phyloP scores from a whole-genome alignment of 2,797 vertebrate species.

The Galagoides demidoff region DNA sequence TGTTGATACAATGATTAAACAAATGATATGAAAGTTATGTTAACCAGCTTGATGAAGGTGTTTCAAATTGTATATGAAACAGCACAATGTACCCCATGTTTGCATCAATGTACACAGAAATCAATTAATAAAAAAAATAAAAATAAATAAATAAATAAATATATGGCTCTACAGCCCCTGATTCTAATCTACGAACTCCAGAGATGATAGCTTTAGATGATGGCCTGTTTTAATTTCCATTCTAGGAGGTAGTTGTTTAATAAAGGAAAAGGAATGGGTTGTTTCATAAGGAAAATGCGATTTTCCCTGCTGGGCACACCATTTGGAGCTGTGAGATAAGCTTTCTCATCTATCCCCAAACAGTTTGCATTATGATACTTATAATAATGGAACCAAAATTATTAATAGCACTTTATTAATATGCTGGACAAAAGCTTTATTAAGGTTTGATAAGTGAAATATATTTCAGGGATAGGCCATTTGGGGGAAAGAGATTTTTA shows the following conservation, averaged over 20 bases:
- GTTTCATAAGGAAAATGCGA: constrained; percentile 59
- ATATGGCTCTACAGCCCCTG: background rate
- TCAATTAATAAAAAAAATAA: too few species aligned
- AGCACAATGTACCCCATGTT: too few species aligned
- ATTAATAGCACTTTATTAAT: constrained; percentile 72
- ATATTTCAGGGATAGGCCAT: constrained; percentile 51
- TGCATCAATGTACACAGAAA: too few species aligned
- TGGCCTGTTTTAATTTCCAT: constrained; percentile 66
- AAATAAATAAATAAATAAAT: too few species aligned
- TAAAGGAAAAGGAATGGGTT: constrained; percentile 9
- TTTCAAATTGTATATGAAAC: too few species aligned
- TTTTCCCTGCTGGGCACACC: constrained; percentile 37
- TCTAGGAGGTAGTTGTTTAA: constrained; percentile 55
- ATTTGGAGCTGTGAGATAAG: constrained; percentile 7
- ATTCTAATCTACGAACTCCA: constrained; percentile 48
- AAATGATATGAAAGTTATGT: too few species aligned
- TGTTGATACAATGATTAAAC: too few species aligned
- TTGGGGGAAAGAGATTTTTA: background rate
- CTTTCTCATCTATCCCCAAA: constrained; percentile 56
- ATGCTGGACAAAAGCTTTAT: constrained; percentile 41
- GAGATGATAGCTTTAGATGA: constrained; percentile 56
- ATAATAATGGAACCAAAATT: constrained; percentile 62
- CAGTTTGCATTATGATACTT: constrained; percentile 53
- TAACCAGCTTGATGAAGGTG: too few species aligned
- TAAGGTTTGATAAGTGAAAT: constrained; percentile 64